phyloP scores from a whole-genome alignment of 2,797 vertebrate genomes.

The Danio kyathit region DNA sequence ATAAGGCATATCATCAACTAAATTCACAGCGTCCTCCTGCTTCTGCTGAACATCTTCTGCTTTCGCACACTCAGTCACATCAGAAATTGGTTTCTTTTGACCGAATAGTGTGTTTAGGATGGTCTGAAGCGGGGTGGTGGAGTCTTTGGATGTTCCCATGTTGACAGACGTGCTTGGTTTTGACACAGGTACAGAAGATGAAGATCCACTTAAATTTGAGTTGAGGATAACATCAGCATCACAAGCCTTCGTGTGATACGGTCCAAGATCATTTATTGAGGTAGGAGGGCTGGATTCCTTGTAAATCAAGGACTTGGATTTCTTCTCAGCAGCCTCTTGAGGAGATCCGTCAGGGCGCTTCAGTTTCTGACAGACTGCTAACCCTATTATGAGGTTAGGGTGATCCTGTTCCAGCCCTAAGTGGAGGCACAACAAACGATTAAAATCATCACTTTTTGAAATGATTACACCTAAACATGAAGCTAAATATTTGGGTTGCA shows the following conservation, averaged over 20 bases:
- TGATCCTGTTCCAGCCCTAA: constrained; percentile 92
- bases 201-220: constrained; percentile 80
- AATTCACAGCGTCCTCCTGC: constrained; percentile 76
- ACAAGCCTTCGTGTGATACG: constrained; percentile 78
- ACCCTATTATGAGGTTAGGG: constrained; percentile 93
- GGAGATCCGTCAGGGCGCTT: constrained; percentile 80
- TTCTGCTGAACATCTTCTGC: constrained; percentile 80
- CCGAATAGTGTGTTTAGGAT: constrained; percentile 91
- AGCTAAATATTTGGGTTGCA: too few species aligned
- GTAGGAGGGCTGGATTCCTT: constrained; percentile 71
- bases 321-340: constrained; percentile 87
- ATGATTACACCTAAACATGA: too few species aligned
- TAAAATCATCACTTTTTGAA: background rate
- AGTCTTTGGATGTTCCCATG: constrained; percentile 17
- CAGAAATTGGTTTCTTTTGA: constrained; percentile 80
- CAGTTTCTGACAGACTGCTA: constrained; percentile 91
- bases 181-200: constrained; percentile 72
- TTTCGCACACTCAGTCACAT: constrained; percentile 65
- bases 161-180: constrained; percentile 60
- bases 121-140: constrained; percentile 83
- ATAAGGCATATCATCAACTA: constrained; percentile 84
- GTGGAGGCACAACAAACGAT: constrained; percentile 52
- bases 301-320: constrained; percentile 75
- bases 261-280: constrained; percentile 77
- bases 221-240: constrained; percentile 76